These are phyloP conservation scores for Sebastiscus tertius DNA, from an alignment of 2,797 vertebrate species.

Conservation along the genomic window DNA sequence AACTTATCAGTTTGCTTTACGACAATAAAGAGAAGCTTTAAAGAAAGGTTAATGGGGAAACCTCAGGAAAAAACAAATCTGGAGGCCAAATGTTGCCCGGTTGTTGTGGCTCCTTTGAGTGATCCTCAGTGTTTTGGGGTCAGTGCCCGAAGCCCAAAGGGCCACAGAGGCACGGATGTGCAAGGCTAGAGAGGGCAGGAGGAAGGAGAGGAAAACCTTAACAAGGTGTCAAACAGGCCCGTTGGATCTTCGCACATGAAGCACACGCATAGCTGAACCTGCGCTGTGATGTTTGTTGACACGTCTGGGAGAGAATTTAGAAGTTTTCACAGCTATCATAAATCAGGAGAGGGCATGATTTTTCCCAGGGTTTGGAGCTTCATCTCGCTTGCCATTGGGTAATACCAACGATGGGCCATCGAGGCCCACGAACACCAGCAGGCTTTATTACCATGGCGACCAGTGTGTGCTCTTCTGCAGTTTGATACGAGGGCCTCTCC, in stretches of 20 bases:
- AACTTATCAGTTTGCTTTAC: conserved; percentile 23
- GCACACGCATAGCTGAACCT: conserved; percentile 69
- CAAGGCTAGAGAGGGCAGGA: conserved; percentile 39
- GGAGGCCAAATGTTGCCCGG: conserved; percentile 83
- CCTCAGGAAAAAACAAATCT: conserved; percentile 54
- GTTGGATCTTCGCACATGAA: conserved; percentile 72
- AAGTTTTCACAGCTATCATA: conserved; percentile 79
- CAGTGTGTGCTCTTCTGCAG: conserved; percentile 1
- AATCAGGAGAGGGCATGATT: conserved; percentile 74
- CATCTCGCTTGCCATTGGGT: conserved; percentile 23
- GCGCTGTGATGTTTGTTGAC: conserved; percentile 84
- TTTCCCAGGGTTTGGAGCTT: conserved; percentile 78
- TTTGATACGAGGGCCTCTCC: conserved; percentile 24
- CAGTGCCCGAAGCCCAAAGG: conserved; percentile 62
- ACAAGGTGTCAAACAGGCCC: conserved; percentile 77
- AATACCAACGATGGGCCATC: neutral
- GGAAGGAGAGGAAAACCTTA: conserved; percentile 69
- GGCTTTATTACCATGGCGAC: conserved; percentile 40
- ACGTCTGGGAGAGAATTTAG: conserved; percentile 79
- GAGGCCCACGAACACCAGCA: conserved; percentile 1
- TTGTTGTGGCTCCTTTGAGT: conserved; percentile 55
- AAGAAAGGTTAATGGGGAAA: conserved; percentile 25
- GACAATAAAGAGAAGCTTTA: conserved; percentile 42
- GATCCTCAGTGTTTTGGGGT: conserved; percentile 64
- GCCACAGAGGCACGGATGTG: conserved; percentile 52